Evolutionary conservation across 1,140 invertebrate species (phyloP).

Genomic region (Conus betulinus): DNA sequence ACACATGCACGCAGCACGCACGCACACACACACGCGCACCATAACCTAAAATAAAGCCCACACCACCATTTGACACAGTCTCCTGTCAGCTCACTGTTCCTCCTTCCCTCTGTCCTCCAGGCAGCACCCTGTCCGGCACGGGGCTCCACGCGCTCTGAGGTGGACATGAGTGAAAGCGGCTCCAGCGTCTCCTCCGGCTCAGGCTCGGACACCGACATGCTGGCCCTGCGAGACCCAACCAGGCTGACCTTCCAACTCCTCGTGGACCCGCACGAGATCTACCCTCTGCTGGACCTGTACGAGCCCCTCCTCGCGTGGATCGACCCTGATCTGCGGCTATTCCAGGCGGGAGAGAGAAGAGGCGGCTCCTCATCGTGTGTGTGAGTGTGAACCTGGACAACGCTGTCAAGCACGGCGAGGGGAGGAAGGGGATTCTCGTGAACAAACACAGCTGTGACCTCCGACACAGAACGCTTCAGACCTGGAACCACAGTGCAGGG

Average conservation of each 20-base stretch:
- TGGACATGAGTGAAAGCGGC: slow-evolving; percentile 27
- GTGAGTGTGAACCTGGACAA: background rate
- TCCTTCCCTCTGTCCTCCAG: slow-evolving; percentile 17
- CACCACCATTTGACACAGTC: too few relatives aligned
- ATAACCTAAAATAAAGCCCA: too few relatives aligned
- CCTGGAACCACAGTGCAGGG: too few relatives aligned
- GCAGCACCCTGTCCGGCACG: background rate
- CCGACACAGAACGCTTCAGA: background rate
- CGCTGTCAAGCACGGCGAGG: background rate
- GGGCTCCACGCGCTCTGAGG: slow-evolving; percentile 6
- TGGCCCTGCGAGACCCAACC: slow-evolving; percentile 28
- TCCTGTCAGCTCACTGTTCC: too few relatives aligned
- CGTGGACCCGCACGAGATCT: slow-evolving; percentile 29
- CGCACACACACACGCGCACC: too few relatives aligned
- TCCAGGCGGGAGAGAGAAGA: slow-evolving; percentile 54
- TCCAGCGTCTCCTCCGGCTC: slow-evolving; percentile 2
- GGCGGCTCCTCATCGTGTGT: background rate
- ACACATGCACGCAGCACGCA: too few relatives aligned
- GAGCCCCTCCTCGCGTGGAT: slow-evolving; percentile 62
- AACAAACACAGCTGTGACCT: background rate
- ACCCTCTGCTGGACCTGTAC: slow-evolving; percentile 59
- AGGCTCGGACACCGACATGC: background rate
- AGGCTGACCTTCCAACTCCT: slow-evolving; percentile 34
- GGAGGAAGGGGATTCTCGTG: background rate
- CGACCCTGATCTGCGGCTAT: slow-evolving; percentile 62